Conservation (phyloP, 2,113 vertebrate species). For the Ovis aries region DNA sequence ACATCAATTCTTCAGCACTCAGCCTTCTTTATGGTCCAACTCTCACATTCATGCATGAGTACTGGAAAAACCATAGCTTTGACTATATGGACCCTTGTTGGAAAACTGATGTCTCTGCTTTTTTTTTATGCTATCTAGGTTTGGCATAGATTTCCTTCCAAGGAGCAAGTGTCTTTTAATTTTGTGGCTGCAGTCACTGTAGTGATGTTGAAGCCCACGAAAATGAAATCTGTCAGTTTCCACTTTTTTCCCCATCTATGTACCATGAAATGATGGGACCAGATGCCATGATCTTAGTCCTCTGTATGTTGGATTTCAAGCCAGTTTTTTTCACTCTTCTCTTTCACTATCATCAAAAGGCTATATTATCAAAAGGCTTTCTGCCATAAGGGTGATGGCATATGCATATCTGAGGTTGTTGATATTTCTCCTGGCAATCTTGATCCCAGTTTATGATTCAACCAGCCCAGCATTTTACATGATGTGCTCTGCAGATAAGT, state of each 20-base stretch:
- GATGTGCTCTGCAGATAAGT: background rate
- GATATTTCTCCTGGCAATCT: background rate
- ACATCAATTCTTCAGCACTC: background rate
- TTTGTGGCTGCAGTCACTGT: background rate
- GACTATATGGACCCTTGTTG: background rate
- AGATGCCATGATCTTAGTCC: background rate
- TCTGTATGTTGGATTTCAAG: background rate
- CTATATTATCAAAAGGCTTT: background rate
- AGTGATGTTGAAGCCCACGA: background rate
- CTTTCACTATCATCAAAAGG: background rate
- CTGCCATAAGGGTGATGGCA: background rate
- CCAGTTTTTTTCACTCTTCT: background rate
- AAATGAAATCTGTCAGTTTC: background rate
- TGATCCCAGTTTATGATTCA: background rate
- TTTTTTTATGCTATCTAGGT: background rate
- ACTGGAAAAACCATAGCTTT: background rate
- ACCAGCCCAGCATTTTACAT: background rate
- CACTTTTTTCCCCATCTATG: background rate
- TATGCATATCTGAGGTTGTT: background rate
- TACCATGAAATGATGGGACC: background rate
- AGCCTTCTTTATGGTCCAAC: background rate
- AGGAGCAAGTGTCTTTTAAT: background rate
- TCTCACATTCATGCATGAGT: background rate
- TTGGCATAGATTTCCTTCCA: background rate
- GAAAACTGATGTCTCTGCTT: background rate